Evolutionary conservation across 2,113 vertebrate genomes (phyloP), one percentile per base, ranked within the genome.

Genomic region (Melierax canorus): DNA sequence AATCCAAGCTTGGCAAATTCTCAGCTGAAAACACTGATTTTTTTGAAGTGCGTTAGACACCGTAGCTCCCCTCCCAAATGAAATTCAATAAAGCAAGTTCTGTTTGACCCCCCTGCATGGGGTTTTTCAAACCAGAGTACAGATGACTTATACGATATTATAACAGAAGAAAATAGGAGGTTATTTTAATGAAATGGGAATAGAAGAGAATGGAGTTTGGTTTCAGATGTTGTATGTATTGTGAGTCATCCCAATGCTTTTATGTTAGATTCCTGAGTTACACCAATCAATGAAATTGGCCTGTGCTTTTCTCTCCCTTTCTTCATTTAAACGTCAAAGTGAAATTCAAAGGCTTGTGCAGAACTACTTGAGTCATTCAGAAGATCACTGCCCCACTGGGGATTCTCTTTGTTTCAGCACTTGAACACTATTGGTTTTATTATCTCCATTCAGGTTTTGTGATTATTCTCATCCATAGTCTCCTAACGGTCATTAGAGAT

Each of bases 241-340:
- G 96, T 97, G 92, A 96, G 86, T 97, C 94, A 59, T 96, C 86
- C 60, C 53, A 30, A 27, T 82, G 86, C 89, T 98, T 96, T 97
- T 91, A 93, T 96, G 93, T 88, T 95, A 86, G 90, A 96, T 97
- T 97, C 96, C 94, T 92, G 90, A 97, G 96, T 96, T 97, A 91
- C 79, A 94, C 68, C 85, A 97, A 95, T 97, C 96, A 96, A 97
- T 97, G 93, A 95, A 97, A 97, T 97, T 96, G 96, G 95, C 75
- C 74, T 80, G 67, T 93, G 81, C 84, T 97, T 97, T 97, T 95
- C 88, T 93, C 89, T 97, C 89, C 63, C 81, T 92, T 94, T 92
- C 92, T 97, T 97, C 95, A 94, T 97, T 97, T 97, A 93, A 96
- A 96, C 92, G 96, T 98, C 93, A 97, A 98, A 97, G 95, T 97